Evolutionary conservation across 2,113 vertebrate genomes (phyloP), one percentile per base, ranked within the genome.

Genomic region (Petromus typicus): DNA sequence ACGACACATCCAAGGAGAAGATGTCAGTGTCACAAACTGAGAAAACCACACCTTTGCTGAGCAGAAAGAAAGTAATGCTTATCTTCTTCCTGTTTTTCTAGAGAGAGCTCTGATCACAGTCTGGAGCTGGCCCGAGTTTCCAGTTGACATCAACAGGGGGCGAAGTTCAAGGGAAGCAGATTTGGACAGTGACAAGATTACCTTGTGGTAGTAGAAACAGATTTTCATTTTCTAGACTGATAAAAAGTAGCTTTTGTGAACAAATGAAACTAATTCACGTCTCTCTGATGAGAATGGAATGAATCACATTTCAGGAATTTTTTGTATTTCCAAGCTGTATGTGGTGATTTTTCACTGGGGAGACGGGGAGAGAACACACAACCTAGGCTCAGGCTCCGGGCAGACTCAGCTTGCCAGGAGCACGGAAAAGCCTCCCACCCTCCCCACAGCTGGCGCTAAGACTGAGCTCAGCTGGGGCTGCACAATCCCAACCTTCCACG

Each of bases 321-420:
- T 32, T 90, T 23, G 45, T 34, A 27, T 22, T 43, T 80, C 4
- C 14, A 37, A 40, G 27, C 82, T 2, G 59, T 61, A 17, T 20
- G 17, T 17, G 17, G 56, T 57, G 56, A 57, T 57, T 57, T 56
- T 57, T 20, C 56, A 57, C 56, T 57, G 56, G 17, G 16, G 17
- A 57, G 56, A 18, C 14, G 56, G 5, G 56, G 17, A 57, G 56
- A 14, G 17, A 2, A n/a, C 9, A 11, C 0, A 0, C 14, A 6
- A 25, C 7, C 25, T 40, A 30, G 66, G 23, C 40, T 20, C 43
- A 10, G 34, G 64, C 12, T 66, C 43, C 2, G 1, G 3, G 11
- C 2, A 14, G 59, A 66, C 22, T 30, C 17, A 11, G 9, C 5
- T 67, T 3, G 0, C 34, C 23, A 3, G 0, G 2, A 37, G 8